Evolutionary conservation across 2,113 vertebrate genomes (phyloP), one percentile per base, ranked within the genome.

Genomic region (Chinchilla lanigera): DNA sequence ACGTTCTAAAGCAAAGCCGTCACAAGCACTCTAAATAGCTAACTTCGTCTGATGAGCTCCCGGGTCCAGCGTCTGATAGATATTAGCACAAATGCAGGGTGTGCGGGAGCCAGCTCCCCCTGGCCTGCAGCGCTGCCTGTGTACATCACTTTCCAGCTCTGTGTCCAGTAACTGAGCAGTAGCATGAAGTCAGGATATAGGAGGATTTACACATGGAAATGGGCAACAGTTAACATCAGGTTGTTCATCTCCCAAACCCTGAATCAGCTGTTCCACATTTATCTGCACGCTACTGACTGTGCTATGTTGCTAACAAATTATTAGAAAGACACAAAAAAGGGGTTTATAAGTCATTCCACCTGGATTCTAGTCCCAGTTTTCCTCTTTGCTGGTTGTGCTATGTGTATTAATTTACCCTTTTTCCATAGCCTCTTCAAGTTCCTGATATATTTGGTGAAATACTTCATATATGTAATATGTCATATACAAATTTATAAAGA

Each of bases 181-280:
- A 63, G 82, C 47, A 30, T 56, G 50, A 82, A 63, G 13, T 52
- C 47, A 24, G 4, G 35, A 13, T 10, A 35, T 28, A 20, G 75
- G 60, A 84, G 28, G 22, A 87, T 44, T 63, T 41, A 47, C 22
- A 54, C 80, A 26, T 0, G 3, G 63, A 67, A 88, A 50, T 58
- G 24, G 67, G 65, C 65, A 50, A 8, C 52, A 58, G 69, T n/a
- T 61, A 47, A 78, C 30, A 41, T 9, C 13, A 30, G 56, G 28
- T 4, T 50, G 8, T 10, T 7, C 35, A 3, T 3, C 1, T 7
- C 35, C 12, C 12, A 1, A 5, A 1, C 19, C 20, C 22, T 12
- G 35, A 75, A 3, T 52, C 28, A 24, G 44, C 4, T 38, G n/a
- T 77, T 69, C 22, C 63, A 30, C 56, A 11, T 16, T 30, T 82